phyloP scores from a whole-genome alignment of 1,140 invertebrate species.

The Paramacrobiotus metropolitanus region DNA sequence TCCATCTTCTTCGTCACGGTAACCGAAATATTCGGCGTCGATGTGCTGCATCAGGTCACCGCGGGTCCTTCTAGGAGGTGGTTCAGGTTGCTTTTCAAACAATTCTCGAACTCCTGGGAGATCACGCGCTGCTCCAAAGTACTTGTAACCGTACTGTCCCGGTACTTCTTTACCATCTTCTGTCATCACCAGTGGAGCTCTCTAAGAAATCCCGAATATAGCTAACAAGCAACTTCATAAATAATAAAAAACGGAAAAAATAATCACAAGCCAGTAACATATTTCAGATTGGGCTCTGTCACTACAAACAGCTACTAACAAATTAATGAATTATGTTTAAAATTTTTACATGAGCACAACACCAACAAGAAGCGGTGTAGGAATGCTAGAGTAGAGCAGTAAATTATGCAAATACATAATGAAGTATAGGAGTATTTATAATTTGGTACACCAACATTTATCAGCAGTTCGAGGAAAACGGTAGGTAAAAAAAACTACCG shows the following conservation, averaged over 20 bases:
- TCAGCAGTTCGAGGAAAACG: too few species aligned
- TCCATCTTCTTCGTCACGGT: slow-evolving; percentile 92
- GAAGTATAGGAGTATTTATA: too few species aligned
- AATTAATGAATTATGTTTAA: too few species aligned
- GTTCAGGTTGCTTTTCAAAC: slow-evolving; percentile 82
- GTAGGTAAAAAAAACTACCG: too few species aligned
- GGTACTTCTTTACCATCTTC: slow-evolving; percentile 89
- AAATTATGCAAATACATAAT: too few species aligned
- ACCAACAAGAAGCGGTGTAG: too few species aligned
- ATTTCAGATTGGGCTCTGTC: too few species aligned
- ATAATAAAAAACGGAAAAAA: not conserved
- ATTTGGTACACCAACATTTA: too few species aligned
- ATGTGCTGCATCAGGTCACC: slow-evolving; percentile 93
- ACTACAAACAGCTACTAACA: too few species aligned
- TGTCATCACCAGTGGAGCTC: slow-evolving; percentile 76
- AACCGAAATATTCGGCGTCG: slow-evolving; percentile 95
- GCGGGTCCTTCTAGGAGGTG: slow-evolving; percentile 62
- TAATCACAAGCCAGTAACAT: not conserved
- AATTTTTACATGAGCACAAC: too few species aligned
- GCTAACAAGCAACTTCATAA: not conserved
- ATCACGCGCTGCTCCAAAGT: slow-evolving; percentile 97
- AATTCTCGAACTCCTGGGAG: slow-evolving; percentile 87
- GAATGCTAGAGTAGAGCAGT: too few species aligned
- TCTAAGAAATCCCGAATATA: slow-evolving; percentile 17
- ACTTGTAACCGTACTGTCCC: slow-evolving; percentile 93